Percentiles rank a stretch among this genome's conserved stretches.
Evolutionary conservation across 35 echinoderm and acorn worm genomes (phyloP).

Genomic region (Strongylocentrotus purpuratus): DNA sequence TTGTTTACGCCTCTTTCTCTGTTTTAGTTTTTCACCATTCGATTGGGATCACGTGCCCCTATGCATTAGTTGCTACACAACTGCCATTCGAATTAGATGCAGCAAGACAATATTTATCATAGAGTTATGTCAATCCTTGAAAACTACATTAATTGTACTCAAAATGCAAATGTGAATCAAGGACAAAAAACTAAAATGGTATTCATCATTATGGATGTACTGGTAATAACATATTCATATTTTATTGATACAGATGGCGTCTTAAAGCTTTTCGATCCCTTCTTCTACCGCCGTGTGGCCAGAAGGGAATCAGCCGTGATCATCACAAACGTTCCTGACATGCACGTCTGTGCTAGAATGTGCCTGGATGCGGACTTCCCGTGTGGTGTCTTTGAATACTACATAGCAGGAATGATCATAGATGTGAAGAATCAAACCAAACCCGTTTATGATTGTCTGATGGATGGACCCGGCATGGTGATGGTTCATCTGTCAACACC

Average conservation of each 20-base stretch:
- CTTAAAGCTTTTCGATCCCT: conserved; percentile 50
- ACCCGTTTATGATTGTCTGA: background rate
- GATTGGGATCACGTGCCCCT: too few relatives aligned
- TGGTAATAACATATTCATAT: background rate
- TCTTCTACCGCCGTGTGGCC: conserved; percentile 30
- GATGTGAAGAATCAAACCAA: background rate
- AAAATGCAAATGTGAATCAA: too few relatives aligned
- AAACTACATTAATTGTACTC: too few relatives aligned
- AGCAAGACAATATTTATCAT: too few relatives aligned
- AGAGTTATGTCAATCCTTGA: too few relatives aligned
- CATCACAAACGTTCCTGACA: background rate
- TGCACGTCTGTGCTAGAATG: conserved; percentile 7
- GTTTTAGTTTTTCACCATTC: too few relatives aligned
- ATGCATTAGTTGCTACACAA: too few relatives aligned
- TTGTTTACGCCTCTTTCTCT: too few relatives aligned
- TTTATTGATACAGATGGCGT: conserved; percentile 21
- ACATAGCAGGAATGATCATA: background rate
- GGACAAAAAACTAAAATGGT: too few relatives aligned
- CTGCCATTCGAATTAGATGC: too few relatives aligned
- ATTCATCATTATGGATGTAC: background rate
- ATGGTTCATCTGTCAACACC: background rate
- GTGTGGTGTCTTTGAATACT: conserved; percentile 14
- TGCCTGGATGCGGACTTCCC: conserved; percentile 13
- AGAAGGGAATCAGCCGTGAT: background rate
- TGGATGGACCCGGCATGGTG: background rate